Evolutionary conservation across 2,888 invertebrate genomes (phyloP), one percentile per base, ranked within the genome.

Genomic region (Coleophora deauratella): DNA sequence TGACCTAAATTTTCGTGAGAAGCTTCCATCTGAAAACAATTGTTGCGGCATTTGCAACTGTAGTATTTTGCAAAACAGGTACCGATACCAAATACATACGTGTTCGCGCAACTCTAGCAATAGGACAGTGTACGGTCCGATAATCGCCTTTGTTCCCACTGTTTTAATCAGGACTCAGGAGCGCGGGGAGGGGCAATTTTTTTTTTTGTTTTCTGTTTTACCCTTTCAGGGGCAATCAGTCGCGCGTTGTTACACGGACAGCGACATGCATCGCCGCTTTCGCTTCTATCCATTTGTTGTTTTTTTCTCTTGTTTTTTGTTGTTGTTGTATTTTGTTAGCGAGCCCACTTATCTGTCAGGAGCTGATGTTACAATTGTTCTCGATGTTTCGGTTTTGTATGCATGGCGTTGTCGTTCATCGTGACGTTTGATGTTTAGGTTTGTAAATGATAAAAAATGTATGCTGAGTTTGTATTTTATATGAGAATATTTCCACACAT

Each of bases 121-220:
- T 21, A 6, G 21, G 67, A 49, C 56, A 52, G 51, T 54, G 65
- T 59, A 68, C 73, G 78, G 71, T 74, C 77, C 72, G 72, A 68
- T 75, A 76, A 77, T 77, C 78, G 76, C 81, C n/a, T 79, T 80
- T 79, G 81, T 77, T 53, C 55, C 8, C 54, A 60, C 59, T 57
- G 66, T 75, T 79, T 75, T 78, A 81, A 81, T 80, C 81, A 80
- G 72, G 68, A 81, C 81, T 80, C 81, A 80, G 72, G 68, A 66
- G 59, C 63, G 66, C 65, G 60, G 59, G 57, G 62, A 50, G 46
- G 34, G 33, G 33, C 27, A 27, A 42, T 37, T 33, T 27, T 41
- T 27, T 37, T 32, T 35, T 36, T 65, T 55, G 57, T 61, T 62
- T 66, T 73, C 74, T 73, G 66, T 48, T 68, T 61, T 59, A 69